Evolutionary conservation across 2,888 invertebrate species (phyloP), one percentile per base, ranked within the genome.

Genomic region (Scaptomyza parva): DNA sequence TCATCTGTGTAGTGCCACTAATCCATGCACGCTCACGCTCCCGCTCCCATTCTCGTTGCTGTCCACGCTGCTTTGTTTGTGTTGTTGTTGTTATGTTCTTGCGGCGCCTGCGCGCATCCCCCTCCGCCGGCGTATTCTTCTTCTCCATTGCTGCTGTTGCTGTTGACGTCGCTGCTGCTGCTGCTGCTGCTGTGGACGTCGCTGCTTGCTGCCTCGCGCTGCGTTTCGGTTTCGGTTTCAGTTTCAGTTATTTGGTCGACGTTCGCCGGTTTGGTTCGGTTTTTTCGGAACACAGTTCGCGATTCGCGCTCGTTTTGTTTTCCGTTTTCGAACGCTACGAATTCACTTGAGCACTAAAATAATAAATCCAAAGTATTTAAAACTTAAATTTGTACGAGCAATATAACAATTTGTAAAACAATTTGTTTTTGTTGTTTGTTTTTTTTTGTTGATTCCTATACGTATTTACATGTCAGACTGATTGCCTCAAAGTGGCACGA

Each of bases 211-310:
- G 62, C 53, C 44, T 39, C 66, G 48, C 69, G 43, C 48, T 58
- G 40, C 26, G 45, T 14, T n/a, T 63, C 17, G 72, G 63, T 54
- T 68, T 62, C 55, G 57, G 69, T 72, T 88, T 89, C 72, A 78
- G 83, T 89, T 78, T 89, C 78, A 78, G 83, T 88, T 83, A 76
- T 73, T 86, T 83, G 65, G 58, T 83, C 76, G 89, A 79, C 82
- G 78, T 75, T 84, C 87, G 78, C 84, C 88, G 89, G 80, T 83
- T 78, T 82, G 78, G 89, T 86, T 77, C 71, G 66, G 54, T 57
- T 62, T 59, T 45, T 22, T 39, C 59, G 57, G 64, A 40, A 62
- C 55, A 26, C 26, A 17, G 17, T 40, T 48, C 41, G 48, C 71
- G 57, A 30, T 57, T 53, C 14, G 17, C 68, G 17, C 40, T 57